Percentiles rank a stretch among this genome's conserved stretches.
Evolutionary conservation across 1,140 invertebrate genomes (phyloP).

Genomic region (Trialeurodes vaporariorum): DNA sequence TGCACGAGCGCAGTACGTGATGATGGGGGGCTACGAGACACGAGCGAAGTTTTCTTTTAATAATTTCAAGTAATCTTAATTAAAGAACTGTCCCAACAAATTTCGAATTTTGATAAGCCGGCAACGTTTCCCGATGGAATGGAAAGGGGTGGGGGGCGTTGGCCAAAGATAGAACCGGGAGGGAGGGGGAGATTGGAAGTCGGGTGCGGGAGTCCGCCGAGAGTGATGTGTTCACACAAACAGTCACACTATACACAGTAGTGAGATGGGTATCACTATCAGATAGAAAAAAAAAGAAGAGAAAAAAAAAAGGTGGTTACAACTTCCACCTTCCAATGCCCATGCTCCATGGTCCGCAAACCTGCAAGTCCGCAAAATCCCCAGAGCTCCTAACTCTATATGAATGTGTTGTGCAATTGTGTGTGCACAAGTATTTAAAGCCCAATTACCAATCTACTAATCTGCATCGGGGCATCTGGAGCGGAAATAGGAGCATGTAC

Average conservation of each 20-base stretch:
- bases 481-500: background rate
- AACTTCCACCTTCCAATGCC: background rate
- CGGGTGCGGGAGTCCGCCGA: background rate
- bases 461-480: background rate
- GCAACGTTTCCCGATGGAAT: background rate
- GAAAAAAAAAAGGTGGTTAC: background rate
- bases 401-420: too few relatives aligned
- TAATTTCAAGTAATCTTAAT: too few relatives aligned
- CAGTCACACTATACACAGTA: background rate
- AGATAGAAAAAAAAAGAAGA: too few relatives aligned
- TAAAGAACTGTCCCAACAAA: too few relatives aligned
- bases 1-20: too few relatives aligned
- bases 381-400: too few relatives aligned
- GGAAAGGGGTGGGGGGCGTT: background rate
- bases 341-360: too few relatives aligned
- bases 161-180: background rate
- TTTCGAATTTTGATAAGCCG: too few relatives aligned
- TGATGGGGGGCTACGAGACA: too few relatives aligned
- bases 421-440: slow-evolving; percentile 1
- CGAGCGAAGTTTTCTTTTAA: too few relatives aligned
- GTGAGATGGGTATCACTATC: background rate
- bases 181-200: background rate
- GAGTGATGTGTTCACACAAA: background rate
- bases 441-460: background rate
- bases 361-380: too few relatives aligned